Percentiles rank a stretch among this genome's conserved stretches.
These are phyloP conservation scores for Platycheirus albimanus DNA, from an alignment of 2,888 invertebrate species.

Conservation along the genomic window DNA sequence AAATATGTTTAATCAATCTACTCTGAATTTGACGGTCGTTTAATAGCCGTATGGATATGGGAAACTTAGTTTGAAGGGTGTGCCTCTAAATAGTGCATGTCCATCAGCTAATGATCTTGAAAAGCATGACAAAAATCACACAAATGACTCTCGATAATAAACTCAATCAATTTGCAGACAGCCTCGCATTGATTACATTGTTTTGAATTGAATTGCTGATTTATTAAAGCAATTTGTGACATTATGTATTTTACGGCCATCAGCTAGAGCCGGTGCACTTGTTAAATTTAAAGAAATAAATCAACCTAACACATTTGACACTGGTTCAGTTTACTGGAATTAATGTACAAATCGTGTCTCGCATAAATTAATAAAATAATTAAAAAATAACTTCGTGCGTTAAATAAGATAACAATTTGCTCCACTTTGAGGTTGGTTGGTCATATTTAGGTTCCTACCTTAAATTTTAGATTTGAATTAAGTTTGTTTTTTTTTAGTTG, in stretches of 20 bases:
- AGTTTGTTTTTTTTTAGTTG: constrained; percentile 10
- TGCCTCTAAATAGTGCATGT: background rate
- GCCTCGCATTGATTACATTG: constrained; percentile 9
- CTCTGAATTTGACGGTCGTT: too few relatives aligned
- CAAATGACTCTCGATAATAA: background rate
- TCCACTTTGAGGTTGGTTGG: too few relatives aligned
- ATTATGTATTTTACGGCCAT: constrained; percentile 33
- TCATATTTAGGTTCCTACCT: background rate
- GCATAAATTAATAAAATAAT: constrained; percentile 66
- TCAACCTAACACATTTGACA: constrained; percentile 40
- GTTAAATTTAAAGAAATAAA: constrained; percentile 40
- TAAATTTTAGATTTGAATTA: background rate
- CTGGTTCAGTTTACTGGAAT: constrained; percentile 36
- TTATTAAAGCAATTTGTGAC: constrained; percentile 30
- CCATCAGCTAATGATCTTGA: background rate
- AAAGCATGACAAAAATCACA: background rate
- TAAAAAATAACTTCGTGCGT: too few relatives aligned
- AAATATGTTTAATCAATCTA: too few relatives aligned
- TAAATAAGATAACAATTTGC: too few relatives aligned
- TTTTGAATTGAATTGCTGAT: constrained; percentile 24
- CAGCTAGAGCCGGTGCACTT: constrained; percentile 2
- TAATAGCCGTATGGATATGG: too few relatives aligned
- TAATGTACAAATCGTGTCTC: constrained; percentile 66
- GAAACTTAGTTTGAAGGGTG: background rate
- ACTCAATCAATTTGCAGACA: background rate